Base-by-base conservation (phyloP, 2,888 invertebrate genomes). In the Meta bourneti region DNA sequence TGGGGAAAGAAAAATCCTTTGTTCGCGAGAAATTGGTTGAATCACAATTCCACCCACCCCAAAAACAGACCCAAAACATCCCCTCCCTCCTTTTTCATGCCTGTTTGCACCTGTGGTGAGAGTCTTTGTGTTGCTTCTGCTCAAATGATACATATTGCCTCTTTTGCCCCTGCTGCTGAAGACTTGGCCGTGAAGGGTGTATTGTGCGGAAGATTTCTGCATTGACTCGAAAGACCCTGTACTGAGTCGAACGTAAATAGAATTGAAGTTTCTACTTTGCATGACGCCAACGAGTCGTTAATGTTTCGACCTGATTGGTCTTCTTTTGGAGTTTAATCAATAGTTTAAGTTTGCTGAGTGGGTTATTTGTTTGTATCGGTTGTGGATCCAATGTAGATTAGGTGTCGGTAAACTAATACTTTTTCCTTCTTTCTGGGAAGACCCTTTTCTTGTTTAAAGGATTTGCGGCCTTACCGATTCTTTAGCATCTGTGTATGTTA, bases 101-200 rank as follows among this genome's bases (percentile, higher is more conserved):
- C 54, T 79, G 79, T 79, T 79, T 79, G 79, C 79, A 79, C 79
- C 79, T 79, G 79, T 20, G 79, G 79, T 79, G 61, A 54, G 34
- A 20, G 79, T 52, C n/a, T n/a, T 54, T 19, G 79, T 79, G 54
- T 79, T 61, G 49, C 77, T 77, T n/a, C 77, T 51, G 52, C 19
- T 77, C 77, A 51, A 51, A 51, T 51, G 77, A 77, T 51, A 13
- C 49, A 77, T 77, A 51, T 77, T 77, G 34, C 34, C 77, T 34
- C 34, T 34, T 77, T 77, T 77, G 9, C 54, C 61, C 11, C 34
- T 79, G 79, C 34, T 54, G 54, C 20, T 19, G 54, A 19, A 34
- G 79, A 20, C 79, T 61, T 20, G 6, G 20, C 34, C 34, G 20
- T 79, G 61, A 61, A 19, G 34, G 54, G 34, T 34, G 20, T 54